These are phyloP conservation scores for Campylomormyrus numenius DNA, from an alignment of 2,113 vertebrate species.

Conservation along the genomic window DNA sequence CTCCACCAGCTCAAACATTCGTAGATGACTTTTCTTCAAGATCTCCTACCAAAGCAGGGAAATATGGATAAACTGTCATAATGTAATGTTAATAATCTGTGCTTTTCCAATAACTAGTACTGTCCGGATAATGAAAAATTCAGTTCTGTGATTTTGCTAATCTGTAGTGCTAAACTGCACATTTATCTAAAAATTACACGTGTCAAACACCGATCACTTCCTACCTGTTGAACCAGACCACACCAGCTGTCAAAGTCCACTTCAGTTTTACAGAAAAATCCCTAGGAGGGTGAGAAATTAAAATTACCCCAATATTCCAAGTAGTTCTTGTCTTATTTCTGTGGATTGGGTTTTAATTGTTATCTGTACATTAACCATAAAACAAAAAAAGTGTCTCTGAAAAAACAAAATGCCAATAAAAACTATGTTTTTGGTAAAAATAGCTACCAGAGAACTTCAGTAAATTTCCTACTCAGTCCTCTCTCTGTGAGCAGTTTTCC, in stretches of 20 bases:
- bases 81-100: background rate
- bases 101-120: background rate
- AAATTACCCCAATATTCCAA: background rate
- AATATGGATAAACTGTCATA: background rate
- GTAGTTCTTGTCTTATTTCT: background rate
- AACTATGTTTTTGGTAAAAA: background rate
- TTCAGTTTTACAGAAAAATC: constrained; percentile 82
- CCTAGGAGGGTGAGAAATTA: constrained; percentile 48
- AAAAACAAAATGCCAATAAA: background rate
- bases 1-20: constrained; percentile 82
- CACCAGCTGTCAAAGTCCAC: constrained; percentile 82
- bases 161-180: background rate
- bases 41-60: constrained; percentile 62
- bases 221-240: constrained; percentile 75
- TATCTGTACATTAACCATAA: background rate
- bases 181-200: background rate
- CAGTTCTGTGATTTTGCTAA: background rate
- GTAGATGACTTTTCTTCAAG: constrained; percentile 66
- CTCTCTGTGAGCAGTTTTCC: background rate
- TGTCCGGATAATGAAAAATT: background rate
- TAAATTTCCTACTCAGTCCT: background rate
- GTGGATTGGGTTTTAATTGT: background rate
- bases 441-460: background rate
- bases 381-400: background rate
- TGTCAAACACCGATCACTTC: background rate